Conservation (phyloP, 2,797 vertebrate genomes). For the Danio aesculapii region DNA sequence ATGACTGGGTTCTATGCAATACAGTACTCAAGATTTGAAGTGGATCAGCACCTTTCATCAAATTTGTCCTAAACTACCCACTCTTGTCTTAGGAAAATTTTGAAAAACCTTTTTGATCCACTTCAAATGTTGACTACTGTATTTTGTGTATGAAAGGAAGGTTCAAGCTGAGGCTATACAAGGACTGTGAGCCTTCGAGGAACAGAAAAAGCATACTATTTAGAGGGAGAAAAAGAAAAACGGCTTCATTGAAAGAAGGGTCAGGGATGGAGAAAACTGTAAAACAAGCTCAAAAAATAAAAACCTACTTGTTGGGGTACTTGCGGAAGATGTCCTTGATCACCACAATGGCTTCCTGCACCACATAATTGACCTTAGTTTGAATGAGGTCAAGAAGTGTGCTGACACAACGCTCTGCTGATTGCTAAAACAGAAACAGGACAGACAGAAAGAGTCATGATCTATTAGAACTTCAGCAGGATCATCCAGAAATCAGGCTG, state of each 20-base stretch:
- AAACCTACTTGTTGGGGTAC: conserved; percentile 96
- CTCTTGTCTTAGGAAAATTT: too few relatives aligned
- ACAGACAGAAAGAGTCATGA: conserved; percentile 13
- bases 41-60: too few relatives aligned
- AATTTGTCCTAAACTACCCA: too few relatives aligned
- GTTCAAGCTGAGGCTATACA: not conserved
- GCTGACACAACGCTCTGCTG: conserved; percentile 95
- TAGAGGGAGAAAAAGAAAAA: not conserved
- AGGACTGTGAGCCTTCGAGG: not conserved
- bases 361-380: conserved; percentile 98
- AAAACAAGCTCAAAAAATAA: not conserved
- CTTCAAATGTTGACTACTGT: too few relatives aligned
- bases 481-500: not conserved
- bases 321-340: conserved; percentile 99
- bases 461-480: not conserved
- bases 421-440: conserved; percentile 82
- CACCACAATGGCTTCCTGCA: conserved; percentile 97
- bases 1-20: not conserved
- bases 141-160: not conserved
- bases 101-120: too few relatives aligned
- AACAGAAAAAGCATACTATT: not conserved
- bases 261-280: not conserved
- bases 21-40: too few relatives aligned
- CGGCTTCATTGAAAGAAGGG: not conserved
- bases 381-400: conserved; percentile 95